These are phyloP conservation scores for Patella caerulea DNA, from an alignment of 2,888 invertebrate species.

Conservation along the genomic window DNA sequence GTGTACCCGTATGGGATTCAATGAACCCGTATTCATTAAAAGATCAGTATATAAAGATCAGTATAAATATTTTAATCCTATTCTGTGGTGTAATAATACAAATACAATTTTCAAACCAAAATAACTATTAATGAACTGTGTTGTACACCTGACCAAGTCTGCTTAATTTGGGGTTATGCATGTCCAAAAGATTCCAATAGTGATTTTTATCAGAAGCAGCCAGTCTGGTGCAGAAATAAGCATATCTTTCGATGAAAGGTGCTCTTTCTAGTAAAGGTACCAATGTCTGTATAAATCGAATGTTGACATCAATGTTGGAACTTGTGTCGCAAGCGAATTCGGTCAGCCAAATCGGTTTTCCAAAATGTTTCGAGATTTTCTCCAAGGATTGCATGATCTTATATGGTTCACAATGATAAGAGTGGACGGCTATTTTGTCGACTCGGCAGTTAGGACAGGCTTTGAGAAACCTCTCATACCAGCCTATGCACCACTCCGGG, in stretches of 20 bases:
- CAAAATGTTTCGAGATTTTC: conserved; percentile 22
- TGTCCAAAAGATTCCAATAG: conserved; percentile 25
- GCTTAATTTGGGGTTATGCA: conserved; percentile 23
- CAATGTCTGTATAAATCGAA: conserved; percentile 24
- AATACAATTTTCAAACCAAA: no score
- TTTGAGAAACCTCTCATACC: conserved; percentile 17
- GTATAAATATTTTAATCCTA: no score
- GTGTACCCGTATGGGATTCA: no score
- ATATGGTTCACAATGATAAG: conserved; percentile 12
- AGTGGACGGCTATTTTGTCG: conserved; percentile 18
- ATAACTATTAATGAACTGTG: conserved; percentile 16
- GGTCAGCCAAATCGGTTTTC: conserved; percentile 33
- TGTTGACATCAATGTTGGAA: conserved; percentile 6
- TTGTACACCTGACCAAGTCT: conserved; percentile 38
- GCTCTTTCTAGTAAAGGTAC: conserved; percentile 34
- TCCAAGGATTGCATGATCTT: conserved; percentile 14
- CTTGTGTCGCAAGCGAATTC: conserved; percentile 33
- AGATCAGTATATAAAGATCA: no score
- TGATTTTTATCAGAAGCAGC: background rate
- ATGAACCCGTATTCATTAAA: no score
- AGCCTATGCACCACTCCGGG: background rate
- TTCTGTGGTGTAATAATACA: no score
- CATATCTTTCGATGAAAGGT: conserved; percentile 28
- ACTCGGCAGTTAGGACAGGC: conserved; percentile 13
- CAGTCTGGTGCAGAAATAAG: conserved; percentile 31